Evolutionary conservation across 1,140 invertebrate genomes (phyloP), one percentile per base, ranked within the genome.

Genomic region (Archivesica marissinica): DNA sequence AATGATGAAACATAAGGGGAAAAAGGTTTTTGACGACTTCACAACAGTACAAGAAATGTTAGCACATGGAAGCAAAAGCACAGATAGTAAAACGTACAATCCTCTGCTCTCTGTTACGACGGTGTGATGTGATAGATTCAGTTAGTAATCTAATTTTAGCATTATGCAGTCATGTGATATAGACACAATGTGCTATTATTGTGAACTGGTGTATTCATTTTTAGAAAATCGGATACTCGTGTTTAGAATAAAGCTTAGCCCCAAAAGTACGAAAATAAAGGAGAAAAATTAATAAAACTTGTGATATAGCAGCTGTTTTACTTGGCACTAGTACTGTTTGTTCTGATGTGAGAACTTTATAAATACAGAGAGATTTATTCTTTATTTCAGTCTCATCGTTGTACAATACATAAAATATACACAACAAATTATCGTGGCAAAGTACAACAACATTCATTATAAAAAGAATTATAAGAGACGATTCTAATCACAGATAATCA

Each of bases 21-120:
- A 93, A 81, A 94, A 94, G 85, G 90, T 94, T 28, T 92, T 95
- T 79, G 94, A 95, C 87, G 93, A 95, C 88, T 95, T 95, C 88
- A 94, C 94, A 11, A 95, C 95, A 13, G 92, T 95, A 20, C 94
- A 95, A 84, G 95, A 95, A 89, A 93, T 95, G 87, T 85, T 95
- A 38, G 94, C 93, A 2, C 94, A 95, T 77, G 94, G 94, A 17
- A 94, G 90, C 82, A 90, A 92, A 75, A 90, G 91, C 15, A 78
- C 88, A 20, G 91, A 93, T 11, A 89, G 90, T 23, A 93, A 92
- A 81, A 88, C 89, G 9, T 92, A 92, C 76, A 93, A 93, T 75
- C 93, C 92, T 11, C 70, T 94, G 64, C 87, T 94, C 13, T 94
- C 93, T 1, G 93, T 94, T n/a, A 94, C 93, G 35, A 94, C 93